Conservation (phyloP, 2,113 vertebrate genomes). For the Chloropsis hardwickii region DNA sequence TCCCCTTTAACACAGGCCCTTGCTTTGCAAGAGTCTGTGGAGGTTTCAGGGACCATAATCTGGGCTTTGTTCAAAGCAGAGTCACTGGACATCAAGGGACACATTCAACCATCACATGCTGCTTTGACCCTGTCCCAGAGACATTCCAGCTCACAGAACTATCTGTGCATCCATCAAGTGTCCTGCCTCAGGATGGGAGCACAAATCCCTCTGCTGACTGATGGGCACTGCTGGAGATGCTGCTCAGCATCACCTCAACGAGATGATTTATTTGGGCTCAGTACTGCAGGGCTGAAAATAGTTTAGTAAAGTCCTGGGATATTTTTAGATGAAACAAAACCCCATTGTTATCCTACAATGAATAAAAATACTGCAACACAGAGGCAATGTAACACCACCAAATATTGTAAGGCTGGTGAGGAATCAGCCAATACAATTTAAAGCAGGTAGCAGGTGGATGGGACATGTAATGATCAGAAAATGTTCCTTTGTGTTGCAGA, state of each 20-base stretch:
- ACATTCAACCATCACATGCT: neutral
- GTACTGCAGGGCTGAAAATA: neutral
- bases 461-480: neutral
- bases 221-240: slow-evolving; percentile 1
- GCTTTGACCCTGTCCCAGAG: neutral
- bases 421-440: neutral
- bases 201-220: slow-evolving; percentile 15
- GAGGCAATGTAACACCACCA: neutral
- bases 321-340: slow-evolving; percentile 47
- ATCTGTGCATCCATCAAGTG: neutral
- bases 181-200: neutral
- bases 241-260: neutral
- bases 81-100: neutral
- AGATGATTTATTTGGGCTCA: slow-evolving; percentile 5
- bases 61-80: neutral
- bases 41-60: neutral
- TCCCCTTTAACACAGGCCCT: neutral
- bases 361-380: neutral
- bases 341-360: neutral
- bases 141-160: neutral
- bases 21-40: neutral
- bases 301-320: neutral
- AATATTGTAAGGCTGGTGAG: neutral
- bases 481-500: neutral
- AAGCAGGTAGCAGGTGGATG: neutral